phyloP scores from a whole-genome alignment of 1,140 invertebrate genomes.

The Octopus bimaculoides region DNA sequence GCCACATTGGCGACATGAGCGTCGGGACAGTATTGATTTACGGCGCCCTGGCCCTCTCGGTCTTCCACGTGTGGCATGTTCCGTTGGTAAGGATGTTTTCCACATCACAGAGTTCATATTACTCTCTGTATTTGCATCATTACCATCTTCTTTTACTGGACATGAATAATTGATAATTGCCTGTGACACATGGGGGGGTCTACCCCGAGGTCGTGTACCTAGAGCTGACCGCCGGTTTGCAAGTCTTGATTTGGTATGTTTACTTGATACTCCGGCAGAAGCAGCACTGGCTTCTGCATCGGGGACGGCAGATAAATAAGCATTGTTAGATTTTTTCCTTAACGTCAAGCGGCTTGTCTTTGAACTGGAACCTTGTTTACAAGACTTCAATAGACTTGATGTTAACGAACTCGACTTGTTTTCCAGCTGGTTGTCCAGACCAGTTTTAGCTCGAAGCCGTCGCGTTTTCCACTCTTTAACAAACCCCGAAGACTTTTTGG shows the following conservation, averaged over 20 bases:
- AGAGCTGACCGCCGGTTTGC: no score
- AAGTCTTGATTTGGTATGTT: no score
- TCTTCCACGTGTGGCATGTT: background rate
- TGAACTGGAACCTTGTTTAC: background rate
- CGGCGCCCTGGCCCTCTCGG: background rate
- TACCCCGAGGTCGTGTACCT: no score
- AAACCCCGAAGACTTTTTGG: conserved; percentile 16
- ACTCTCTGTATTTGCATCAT: no score
- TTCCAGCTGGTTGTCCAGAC: conserved; percentile 14
- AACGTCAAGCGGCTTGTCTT: background rate
- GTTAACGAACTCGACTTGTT: background rate
- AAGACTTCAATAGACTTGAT: background rate
- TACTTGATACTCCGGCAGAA: no score
- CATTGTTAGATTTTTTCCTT: conserved; percentile 5
- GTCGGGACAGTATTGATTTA: conserved; percentile 8
- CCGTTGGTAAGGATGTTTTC: no score
- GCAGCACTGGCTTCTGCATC: no score
- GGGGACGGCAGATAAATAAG: background rate
- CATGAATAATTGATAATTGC: no score
- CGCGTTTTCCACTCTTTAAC: background rate
- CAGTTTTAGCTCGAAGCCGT: background rate
- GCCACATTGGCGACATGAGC: conserved; percentile 36
- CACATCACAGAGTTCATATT: no score
- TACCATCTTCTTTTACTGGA: no score
- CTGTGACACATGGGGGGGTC: no score